These are phyloP conservation scores for Ichneumoninae sp. DNA, from an alignment of 2,888 invertebrate species.

Conservation along the genomic window DNA sequence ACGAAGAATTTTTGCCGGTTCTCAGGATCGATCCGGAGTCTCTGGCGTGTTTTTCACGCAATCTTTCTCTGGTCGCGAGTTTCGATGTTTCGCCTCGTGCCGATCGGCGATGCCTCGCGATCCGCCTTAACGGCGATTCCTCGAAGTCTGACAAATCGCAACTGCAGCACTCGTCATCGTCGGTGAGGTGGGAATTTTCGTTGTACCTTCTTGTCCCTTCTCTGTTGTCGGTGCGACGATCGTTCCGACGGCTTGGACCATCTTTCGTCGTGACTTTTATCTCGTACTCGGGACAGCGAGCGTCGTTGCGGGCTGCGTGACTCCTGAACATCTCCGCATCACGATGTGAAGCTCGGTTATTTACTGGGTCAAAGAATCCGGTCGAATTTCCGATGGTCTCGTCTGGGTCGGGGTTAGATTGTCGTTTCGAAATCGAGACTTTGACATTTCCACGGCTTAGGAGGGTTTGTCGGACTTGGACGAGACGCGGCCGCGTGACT, in stretches of 20 bases:
- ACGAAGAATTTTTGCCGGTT: not conserved
- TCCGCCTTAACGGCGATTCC: slow-evolving; percentile 11
- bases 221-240: not conserved
- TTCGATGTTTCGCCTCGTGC: slow-evolving; percentile 6
- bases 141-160: slow-evolving; percentile 45
- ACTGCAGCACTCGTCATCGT: slow-evolving; percentile 46
- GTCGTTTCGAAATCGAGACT: not conserved
- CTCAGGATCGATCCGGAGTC: not conserved
- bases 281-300: slow-evolving; percentile 30
- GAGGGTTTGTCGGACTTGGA: not conserved
- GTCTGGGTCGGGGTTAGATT: not conserved
- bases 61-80: not conserved
- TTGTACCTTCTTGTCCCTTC: not conserved
- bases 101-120: not conserved
- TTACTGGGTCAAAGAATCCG: not conserved
- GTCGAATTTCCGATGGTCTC: not conserved
- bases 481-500: not conserved
- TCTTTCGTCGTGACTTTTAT: slow-evolving; percentile 20
- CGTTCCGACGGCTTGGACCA: slow-evolving; percentile 9
- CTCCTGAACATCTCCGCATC: slow-evolving; percentile 52
- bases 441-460: not conserved
- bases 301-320: not conserved
- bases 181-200: slow-evolving; percentile 20
- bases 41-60: not conserved
- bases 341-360: slow-evolving; percentile 29